Evolutionary conservation across 2,888 invertebrate genomes (phyloP).

Genomic region (Hirtodrosophila duncani): DNA sequence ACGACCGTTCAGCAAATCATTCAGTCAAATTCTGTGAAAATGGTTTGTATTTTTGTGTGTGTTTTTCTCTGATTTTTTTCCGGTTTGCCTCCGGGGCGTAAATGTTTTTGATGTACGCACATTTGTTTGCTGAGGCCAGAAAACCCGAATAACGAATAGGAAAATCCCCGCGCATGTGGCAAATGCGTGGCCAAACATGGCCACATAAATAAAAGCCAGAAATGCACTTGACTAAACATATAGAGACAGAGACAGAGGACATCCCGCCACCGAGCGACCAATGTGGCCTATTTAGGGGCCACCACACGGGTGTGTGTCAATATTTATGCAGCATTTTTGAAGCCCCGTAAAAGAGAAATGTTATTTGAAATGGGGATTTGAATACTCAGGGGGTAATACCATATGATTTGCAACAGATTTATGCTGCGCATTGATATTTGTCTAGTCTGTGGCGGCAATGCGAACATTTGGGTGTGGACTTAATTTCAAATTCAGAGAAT

Average conservation of each 20-base stretch:
- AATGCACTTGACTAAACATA: slow-evolving; percentile 57
- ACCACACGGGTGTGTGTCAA: slow-evolving; percentile 1
- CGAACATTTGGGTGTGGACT: too few relatives aligned
- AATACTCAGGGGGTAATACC: too few relatives aligned
- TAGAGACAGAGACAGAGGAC: neutral
- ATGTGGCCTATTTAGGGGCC: slow-evolving; percentile 7
- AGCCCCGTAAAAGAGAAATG: too few relatives aligned
- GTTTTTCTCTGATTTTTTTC: too few relatives aligned
- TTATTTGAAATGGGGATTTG: too few relatives aligned
- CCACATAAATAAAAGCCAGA: slow-evolving; percentile 55
- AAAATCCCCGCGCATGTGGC: slow-evolving; percentile 43
- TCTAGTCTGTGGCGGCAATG: too few relatives aligned
- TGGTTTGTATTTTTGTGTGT: too few relatives aligned
- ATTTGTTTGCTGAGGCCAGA: slow-evolving; percentile 27
- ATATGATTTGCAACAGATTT: too few relatives aligned
- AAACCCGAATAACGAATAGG: neutral
- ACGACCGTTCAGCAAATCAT: too few relatives aligned
- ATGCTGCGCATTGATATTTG: too few relatives aligned
- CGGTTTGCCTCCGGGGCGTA: slow-evolving; percentile 10
- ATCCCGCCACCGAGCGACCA: neutral
- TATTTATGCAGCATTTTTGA: slow-evolving; percentile 8
- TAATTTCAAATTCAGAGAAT: too few relatives aligned
- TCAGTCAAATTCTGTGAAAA: too few relatives aligned
- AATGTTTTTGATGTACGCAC: slow-evolving; percentile 45
- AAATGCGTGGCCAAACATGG: slow-evolving; percentile 46